Percentiles rank a stretch among this genome's conserved stretches.
phyloP scores from a whole-genome alignment of 2,888 invertebrate genomes.

The Ametastegia equiseti region DNA sequence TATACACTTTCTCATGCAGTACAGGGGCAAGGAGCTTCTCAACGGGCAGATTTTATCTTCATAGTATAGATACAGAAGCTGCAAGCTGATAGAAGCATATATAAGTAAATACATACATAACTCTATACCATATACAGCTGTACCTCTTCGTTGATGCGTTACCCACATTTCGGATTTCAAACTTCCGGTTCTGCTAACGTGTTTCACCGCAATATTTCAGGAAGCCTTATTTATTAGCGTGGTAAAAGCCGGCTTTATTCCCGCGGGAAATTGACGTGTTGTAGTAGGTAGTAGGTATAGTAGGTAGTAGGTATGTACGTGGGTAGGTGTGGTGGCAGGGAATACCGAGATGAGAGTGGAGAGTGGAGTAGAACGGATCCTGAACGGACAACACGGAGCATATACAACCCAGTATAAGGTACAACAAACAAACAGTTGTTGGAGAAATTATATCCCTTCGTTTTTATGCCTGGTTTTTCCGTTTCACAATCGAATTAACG shows the following conservation, averaged over 20 bases:
- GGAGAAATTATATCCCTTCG: neutral
- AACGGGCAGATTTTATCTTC: neutral
- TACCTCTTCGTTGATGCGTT: neutral
- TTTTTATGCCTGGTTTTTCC: neutral
- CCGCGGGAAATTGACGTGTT: slow-evolving; percentile 44
- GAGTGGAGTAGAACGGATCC: neutral
- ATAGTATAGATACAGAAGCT: neutral
- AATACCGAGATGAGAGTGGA: slow-evolving; percentile 29
- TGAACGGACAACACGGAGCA: neutral
- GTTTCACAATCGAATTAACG: neutral
- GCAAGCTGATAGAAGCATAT: neutral
- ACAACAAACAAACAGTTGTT: slow-evolving; percentile 16
- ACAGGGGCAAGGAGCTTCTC: neutral
- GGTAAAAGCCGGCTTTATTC: slow-evolving; percentile 38
- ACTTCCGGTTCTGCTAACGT: slow-evolving; percentile 27
- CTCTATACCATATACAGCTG: neutral
- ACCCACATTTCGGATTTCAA: slow-evolving; percentile 11
- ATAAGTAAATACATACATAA: neutral
- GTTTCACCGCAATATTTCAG: slow-evolving; percentile 37
- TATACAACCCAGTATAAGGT: slow-evolving; percentile 5
- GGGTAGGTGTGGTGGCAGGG: too few species aligned
- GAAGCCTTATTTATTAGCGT: slow-evolving; percentile 44
- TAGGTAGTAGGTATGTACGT: too few species aligned
- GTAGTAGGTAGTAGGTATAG: too few species aligned
- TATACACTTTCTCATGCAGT: neutral